Evolutionary conservation across 2,888 invertebrate species (phyloP), one percentile per base, ranked within the genome.

Genomic region (Cerceris ruficornis): DNA sequence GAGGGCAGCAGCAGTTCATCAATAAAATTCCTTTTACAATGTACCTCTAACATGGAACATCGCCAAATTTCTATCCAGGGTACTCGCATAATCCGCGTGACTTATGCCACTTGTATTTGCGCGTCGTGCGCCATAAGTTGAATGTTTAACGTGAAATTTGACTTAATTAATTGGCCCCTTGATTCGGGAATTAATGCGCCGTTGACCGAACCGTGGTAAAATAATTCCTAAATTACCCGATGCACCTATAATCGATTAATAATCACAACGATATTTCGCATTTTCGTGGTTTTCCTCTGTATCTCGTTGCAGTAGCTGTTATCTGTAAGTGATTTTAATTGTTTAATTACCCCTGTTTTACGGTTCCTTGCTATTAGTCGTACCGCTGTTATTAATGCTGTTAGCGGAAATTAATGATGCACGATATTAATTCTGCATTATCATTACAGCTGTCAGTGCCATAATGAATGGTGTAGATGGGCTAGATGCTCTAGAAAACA

Each of bases 81-180:
- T 7, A 17, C 66, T n/a, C 58, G 28, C 28, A 41, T 50, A 57
- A 52, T 72, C 61, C 15, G 41, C 43, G 49, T 57, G 57, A 61
- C 61, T 75, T 54, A 46, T 46, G 70, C 14, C 9, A 46, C 60
- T 49, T 46, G 55, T 41, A 42, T n/a, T 28, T 15, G 15, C 39
- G 65, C 52, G 54, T 41, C 54, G 60, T 72, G 58, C 13, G 39
- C 17, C 7, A 13, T 50, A 49, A 62, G 43, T 42, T 57, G 50
- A 65, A 58, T 57, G 57, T 73, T 68, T 67, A 69, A 59, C 57
- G 71, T 46, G 64, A 59, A 69, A 74, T 64, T 71, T 55, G 59
- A 59, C 55, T 67, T 71, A 83, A 83, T 78, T 75, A 80, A 74
- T 77, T 55, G 72, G 55, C 46, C 54, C 28, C 82, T 55, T 67